Conservation (phyloP, 2,888 invertebrate genomes). For the Monochamus alternatus region DNA sequence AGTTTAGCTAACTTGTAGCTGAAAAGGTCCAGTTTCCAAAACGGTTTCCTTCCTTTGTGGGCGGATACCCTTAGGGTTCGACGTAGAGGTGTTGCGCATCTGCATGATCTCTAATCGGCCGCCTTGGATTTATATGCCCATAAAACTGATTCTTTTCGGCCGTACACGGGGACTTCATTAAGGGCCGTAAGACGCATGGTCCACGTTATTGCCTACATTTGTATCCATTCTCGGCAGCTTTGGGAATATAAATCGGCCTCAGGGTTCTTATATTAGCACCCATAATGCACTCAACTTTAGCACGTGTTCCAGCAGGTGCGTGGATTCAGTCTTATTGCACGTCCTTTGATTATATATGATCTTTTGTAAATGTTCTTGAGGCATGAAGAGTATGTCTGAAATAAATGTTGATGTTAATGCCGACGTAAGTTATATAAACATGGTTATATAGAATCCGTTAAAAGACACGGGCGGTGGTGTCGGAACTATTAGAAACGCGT, state of each 20-base stretch:
- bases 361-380: too few species aligned
- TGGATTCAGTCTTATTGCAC: not conserved
- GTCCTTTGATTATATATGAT: too few species aligned
- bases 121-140: slow-evolving; percentile 55
- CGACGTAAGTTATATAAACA: not conserved
- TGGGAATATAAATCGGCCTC: slow-evolving; percentile 60
- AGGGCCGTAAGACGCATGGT: slow-evolving; percentile 68
- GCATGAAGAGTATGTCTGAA: not conserved
- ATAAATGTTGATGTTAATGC: not conserved
- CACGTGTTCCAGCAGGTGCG: not conserved
- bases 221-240: slow-evolving; percentile 67
- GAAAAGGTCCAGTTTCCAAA: not conserved
- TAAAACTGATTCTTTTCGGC: slow-evolving; percentile 68
- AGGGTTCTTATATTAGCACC: slow-evolving; percentile 23
- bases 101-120: slow-evolving; percentile 62
- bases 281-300: not conserved
- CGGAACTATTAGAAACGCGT: too few species aligned
- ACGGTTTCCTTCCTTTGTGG: slow-evolving; percentile 21
- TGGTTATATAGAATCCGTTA: too few species aligned
- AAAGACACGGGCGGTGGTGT: too few species aligned
- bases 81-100: slow-evolving; percentile 65
- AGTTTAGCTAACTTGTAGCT: too few species aligned
- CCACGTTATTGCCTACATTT: slow-evolving; percentile 69
- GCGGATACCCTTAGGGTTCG: slow-evolving; percentile 53
- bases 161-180: slow-evolving; percentile 69